These are phyloP conservation scores for Andricus curvator DNA, from an alignment of 2,888 invertebrate species.

Conservation along the genomic window DNA sequence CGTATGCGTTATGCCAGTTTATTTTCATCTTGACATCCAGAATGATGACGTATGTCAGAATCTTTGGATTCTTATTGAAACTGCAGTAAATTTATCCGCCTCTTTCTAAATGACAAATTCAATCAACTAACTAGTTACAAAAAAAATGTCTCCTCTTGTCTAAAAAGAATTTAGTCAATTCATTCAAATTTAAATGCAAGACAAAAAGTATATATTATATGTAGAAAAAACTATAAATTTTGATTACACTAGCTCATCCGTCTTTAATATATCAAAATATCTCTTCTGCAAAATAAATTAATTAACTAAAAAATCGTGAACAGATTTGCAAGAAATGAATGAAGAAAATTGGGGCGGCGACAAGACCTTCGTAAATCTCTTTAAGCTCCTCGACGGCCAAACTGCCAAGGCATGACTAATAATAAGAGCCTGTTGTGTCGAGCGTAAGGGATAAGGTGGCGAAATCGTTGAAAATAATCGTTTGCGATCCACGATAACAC, in stretches of 20 bases:
- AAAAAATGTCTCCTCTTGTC: too few relatives aligned
- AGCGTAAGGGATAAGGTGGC: constrained; percentile 12
- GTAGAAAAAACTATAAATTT: too few relatives aligned
- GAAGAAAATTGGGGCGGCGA: not conserved
- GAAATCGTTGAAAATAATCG: constrained; percentile 56
- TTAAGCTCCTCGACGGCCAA: not conserved
- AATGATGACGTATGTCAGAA: not conserved
- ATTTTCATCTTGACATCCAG: constrained; percentile 16
- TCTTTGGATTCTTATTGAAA: constrained; percentile 1
- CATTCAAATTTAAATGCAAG: too few relatives aligned
- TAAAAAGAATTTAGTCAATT: too few relatives aligned
- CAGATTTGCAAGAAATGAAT: not conserved
- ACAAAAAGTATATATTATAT: too few relatives aligned
- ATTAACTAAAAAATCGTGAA: not conserved
- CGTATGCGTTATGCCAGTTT: constrained; percentile 11
- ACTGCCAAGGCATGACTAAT: constrained; percentile 27
- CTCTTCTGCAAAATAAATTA: not conserved
- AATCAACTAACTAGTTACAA: not conserved
- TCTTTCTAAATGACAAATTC: not conserved
- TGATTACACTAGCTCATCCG: too few relatives aligned
- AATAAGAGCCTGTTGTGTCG: constrained; percentile 43
- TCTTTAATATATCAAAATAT: too few relatives aligned
- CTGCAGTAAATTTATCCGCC: not conserved
- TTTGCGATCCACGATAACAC: constrained; percentile 50
- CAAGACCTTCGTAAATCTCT: not conserved